Base-by-base conservation (phyloP, 2,113 vertebrate species). In the Sorex fumeus region DNA sequence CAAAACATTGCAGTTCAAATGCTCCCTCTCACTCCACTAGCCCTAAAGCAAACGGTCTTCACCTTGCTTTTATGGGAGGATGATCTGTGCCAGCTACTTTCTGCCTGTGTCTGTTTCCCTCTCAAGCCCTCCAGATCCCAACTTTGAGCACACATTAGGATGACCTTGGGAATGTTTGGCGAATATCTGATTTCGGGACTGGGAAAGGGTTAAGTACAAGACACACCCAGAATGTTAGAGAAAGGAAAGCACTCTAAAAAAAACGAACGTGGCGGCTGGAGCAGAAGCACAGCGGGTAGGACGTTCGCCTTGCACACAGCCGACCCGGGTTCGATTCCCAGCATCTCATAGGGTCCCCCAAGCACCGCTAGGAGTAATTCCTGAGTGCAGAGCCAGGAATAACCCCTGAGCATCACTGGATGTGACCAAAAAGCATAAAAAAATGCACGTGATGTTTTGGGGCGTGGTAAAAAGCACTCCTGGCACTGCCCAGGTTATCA, bases 91-190 rank as follows among this genome's bases (percentile, higher is more conserved):
- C 10, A 12, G 28, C 66, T 81, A 77, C 36, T 47, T 88, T 87
- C 43, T 69, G 12, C 19, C 12, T 47, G n/a, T 72, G n/a, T 28
- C 71, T 74, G 45, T 57, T 40, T 86, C 75, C 43, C 71, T 72
- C 34, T 75, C 18, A 23, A 30, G 34, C 40, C 23, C 28, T 45
- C 30, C 30, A 86, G 47, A 81, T 70, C 15, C 27, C 64, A 47
- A 80, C 28, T 71, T 60, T 77, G 45, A 91, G 32, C 57, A 25
- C 34, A 60, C 30, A 89, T 40, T 85, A 85, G 92, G 79, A 90
- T 92, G 60, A 89, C 23, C 23, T 86, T 87, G 18, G 9, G 12
- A 74, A 88, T 50, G 15, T 28, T 43, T 78, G 47, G 47, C 9
- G 70, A 95, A 45, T 62, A 12, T 50, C 30, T 90, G 84, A 80